Evolutionary conservation across 2,113 vertebrate genomes (phyloP), one percentile per base, ranked within the genome.

Genomic region (Melanerpes aurifrons): DNA sequence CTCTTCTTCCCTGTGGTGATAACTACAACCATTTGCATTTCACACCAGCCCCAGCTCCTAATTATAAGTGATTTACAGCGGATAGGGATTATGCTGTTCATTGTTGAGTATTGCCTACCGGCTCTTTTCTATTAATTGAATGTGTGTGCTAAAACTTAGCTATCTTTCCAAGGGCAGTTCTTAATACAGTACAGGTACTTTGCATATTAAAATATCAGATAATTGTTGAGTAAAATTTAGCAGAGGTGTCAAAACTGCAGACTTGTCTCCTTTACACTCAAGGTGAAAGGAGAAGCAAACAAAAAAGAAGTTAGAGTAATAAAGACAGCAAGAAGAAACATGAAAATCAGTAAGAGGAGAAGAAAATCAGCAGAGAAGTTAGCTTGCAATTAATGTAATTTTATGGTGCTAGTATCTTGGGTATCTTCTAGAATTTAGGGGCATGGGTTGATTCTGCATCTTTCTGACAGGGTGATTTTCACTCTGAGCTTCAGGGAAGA

Each of bases 41-140:
- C 53, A 25, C 56, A 86, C 64, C 75, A 87, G 64, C 29, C n/a
- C n/a, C 57, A 90, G 69, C 79, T 91, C 85, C 86, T 96, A 93
- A 95, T 94, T 96, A 87, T 71, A 94, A 87, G 72, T 90, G 76
- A 91, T 95, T 95, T 94, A 96, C 87, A 81, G 82, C 61, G 57
- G 61, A 64, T 71, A 74, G 90, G 57, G 86, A 80, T 89, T 91
- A 9, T 37, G 57, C 47, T 90, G 69, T 91, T 89, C 86, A 61
- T 86, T 95, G 94, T 62, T 74, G 72, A 88, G 66, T 86, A 32
- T 58, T 93, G 86, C 94, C 92, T 94, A 61, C 88, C 2, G 48
- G 88, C 76, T 83, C 31, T 91, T 93, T 74, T 77, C 79, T 89
- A 9, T 82, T 93, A 92, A 94, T 90, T 94, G 64, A 93, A 82